Base-by-base conservation (phyloP, 2,888 invertebrate genomes). In the Campopleginae sp. region DNA sequence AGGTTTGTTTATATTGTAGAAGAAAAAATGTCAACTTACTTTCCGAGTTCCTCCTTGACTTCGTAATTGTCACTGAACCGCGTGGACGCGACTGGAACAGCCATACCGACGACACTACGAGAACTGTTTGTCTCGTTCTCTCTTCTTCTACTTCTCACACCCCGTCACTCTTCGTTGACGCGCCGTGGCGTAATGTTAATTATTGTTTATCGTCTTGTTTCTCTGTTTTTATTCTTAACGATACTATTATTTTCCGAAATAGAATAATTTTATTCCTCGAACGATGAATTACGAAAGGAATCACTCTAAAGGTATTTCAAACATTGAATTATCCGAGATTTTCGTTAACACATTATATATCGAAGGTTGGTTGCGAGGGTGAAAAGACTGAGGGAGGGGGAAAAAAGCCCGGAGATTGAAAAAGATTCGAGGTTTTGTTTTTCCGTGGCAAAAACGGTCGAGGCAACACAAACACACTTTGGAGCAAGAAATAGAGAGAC, bases 11-110 rank as follows among this genome's bases (percentile, higher is more conserved):
- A 70, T 51, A 72, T 10, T 63, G 10, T 14, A 48, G 38, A 74
- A 44, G 46, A 19, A 54, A 54, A 65, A 42, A 68, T 51, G 48
- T 82, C 77, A 80, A 97, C 98, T 97, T 95, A 98, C 98, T 99
- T 99, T 95, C 99, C 99, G 94, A 99, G 96, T 96, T 99, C 99
- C 95, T 99, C 99, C 95, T 99, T 99, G 91, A 99, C 96, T 94
- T 99, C 99, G 95, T 99, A 99, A 95, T 99, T 99, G 95, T 99
- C 99, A 95, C 98, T 99, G 95, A 99, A 99, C 94, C 99, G 98
- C 94, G 98, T 99, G 95, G 98, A 98, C 95, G 97, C 96, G 94
- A 97, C 96, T 94, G 97, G 97, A 94, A 97, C 97, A 95, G 98
- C 96, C 98, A 98, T 98, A 95, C 95, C 95, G 95, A 94, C 89